These are phyloP conservation scores for Camelus dromedarius DNA, from an alignment of 2,113 vertebrate genomes.

Conservation along the genomic window DNA sequence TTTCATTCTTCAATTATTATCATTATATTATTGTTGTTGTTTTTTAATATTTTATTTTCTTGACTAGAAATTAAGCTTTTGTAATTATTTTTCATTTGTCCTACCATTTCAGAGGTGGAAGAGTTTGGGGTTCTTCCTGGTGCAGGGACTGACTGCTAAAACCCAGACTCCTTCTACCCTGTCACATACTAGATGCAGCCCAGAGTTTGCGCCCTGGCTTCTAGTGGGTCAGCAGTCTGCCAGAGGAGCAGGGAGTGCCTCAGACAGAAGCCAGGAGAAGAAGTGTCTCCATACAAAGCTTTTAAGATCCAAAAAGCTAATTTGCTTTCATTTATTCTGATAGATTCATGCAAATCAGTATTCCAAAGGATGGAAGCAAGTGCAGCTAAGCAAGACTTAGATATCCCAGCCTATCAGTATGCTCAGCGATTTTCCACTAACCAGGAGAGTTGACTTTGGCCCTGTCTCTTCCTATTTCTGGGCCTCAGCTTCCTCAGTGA, in stretches of 20 bases:
- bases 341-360: slow-evolving; percentile 1
- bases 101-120: slow-evolving; percentile 75
- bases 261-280: slow-evolving; percentile 2
- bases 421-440: not conserved
- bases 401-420: not conserved
- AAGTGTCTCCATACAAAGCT: slow-evolving; percentile 34
- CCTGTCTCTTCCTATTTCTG: slow-evolving; percentile 20
- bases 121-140: slow-evolving; percentile 41
- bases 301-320: not conserved
- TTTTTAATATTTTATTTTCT: slow-evolving; percentile 84
- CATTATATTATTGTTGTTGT: slow-evolving; percentile 71
- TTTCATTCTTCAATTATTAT: slow-evolving; percentile 75
- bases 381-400: slow-evolving; percentile 9
- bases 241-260: not conserved
- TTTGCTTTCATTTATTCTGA: slow-evolving; percentile 62
- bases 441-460: not conserved
- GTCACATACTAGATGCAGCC: not conserved
- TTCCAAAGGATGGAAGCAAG: slow-evolving; percentile 10
- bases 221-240: not conserved
- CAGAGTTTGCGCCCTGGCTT: not conserved
- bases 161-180: not conserved
- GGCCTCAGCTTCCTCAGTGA: slow-evolving; percentile 45
- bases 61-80: slow-evolving; percentile 86
- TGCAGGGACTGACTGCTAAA: not conserved
- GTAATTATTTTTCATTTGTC: slow-evolving; percentile 80